Conservation (phyloP, 2,113 vertebrate species). For the Dissostichus mawsoni region DNA sequence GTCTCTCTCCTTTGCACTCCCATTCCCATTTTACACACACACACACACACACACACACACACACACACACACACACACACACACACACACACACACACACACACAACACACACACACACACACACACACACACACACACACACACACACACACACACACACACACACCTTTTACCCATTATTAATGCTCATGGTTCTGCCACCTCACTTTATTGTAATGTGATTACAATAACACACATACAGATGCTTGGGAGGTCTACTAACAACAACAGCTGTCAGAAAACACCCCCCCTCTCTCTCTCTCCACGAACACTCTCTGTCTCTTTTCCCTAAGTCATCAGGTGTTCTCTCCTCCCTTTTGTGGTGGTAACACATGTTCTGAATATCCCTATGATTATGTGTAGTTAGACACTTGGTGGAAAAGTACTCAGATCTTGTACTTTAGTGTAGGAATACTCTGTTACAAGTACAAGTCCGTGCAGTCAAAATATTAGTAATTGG, state of each 20-base stretch:
- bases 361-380: no score
- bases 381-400: neutral
- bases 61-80: neutral
- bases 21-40: neutral
- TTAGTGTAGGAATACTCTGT: no score
- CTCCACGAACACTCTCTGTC: no score
- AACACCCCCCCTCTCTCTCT: neutral
- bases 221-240: neutral
- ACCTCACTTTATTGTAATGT: slow-evolving; percentile 17
- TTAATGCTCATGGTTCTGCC: slow-evolving; percentile 23
- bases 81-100: neutral
- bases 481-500: no score
- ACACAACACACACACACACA: neutral
- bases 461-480: no score
- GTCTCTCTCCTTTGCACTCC: neutral
- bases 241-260: slow-evolving; percentile 1
- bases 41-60: neutral
- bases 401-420: neutral
- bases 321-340: neutral
- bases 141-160: neutral
- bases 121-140: neutral
- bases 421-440: no score
- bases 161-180: slow-evolving; percentile 10
- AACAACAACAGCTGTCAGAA: neutral
- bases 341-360: neutral